phyloP scores from a whole-genome alignment of 2,797 vertebrate genomes.

The Acrossocheilus fasciatus region DNA sequence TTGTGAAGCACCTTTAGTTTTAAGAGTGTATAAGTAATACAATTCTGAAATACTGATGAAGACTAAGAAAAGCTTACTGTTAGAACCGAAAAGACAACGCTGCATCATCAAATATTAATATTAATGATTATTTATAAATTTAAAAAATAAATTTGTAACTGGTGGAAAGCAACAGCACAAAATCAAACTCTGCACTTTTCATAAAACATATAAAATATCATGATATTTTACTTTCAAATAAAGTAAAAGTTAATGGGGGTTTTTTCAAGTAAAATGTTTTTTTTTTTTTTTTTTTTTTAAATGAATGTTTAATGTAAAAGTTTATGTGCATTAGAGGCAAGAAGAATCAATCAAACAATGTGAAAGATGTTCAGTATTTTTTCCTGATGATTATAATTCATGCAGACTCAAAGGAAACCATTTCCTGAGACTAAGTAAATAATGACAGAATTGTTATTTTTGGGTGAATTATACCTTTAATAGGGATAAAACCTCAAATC shows the following conservation, averaged over 20 bases:
- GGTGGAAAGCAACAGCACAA: neutral
- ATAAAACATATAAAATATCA: neutral
- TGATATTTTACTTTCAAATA: neutral
- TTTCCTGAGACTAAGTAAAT: neutral
- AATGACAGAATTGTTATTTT: neutral
- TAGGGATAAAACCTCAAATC: neutral
- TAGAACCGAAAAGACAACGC: neutral
- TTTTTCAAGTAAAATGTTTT: neutral
- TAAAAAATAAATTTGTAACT: no score
- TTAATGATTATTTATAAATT: no score
- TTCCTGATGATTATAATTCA: neutral
- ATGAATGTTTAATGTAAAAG: neutral
- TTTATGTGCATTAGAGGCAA: neutral
- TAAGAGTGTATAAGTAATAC: no score
- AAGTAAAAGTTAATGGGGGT: neutral
- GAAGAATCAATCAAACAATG: neutral
- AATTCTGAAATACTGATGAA: neutral
- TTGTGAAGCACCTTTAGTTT: no score
- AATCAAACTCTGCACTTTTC: neutral
- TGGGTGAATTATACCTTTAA: conserved; percentile 4
- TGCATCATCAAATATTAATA: neutral
- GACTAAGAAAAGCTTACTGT: neutral
- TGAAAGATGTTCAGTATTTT: neutral
- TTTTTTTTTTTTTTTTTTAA: neutral
- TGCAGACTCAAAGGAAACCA: neutral